phyloP scores from a whole-genome alignment of 1,140 invertebrate genomes.

The Drosophila hydei region DNA sequence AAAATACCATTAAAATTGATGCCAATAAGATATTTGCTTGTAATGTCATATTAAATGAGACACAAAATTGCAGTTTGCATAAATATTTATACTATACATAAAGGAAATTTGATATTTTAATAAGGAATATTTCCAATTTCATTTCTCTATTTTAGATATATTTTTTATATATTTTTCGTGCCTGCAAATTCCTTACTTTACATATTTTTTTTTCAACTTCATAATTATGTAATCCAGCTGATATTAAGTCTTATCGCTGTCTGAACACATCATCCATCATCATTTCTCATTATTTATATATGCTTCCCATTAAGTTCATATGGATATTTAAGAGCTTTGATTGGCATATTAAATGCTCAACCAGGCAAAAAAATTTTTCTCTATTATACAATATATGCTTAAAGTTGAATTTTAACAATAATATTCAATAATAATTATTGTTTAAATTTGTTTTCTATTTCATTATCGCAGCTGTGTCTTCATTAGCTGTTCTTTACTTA shows the following conservation, averaged over 20 bases:
- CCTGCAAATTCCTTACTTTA: no score
- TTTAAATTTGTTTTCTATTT: background rate
- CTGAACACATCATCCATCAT: background rate
- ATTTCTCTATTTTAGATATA: no score
- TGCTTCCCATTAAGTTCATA: background rate
- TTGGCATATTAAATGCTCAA: background rate
- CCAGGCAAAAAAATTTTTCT: background rate
- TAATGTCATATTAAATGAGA: background rate
- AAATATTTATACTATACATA: no score
- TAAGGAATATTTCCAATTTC: no score
- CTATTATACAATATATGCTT: background rate
- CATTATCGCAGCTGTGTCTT: background rate
- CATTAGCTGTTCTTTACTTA: no score
- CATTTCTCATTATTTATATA: background rate
- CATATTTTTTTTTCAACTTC: no score
- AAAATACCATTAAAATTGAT: conserved; percentile 10
- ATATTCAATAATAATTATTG: background rate
- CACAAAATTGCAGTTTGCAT: background rate
- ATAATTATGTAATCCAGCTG: background rate
- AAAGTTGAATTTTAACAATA: no score
- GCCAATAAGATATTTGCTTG: background rate
- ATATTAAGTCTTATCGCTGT: background rate
- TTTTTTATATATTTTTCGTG: no score
- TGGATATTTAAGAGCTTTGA: background rate
- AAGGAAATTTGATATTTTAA: no score